Evolutionary conservation across 2,113 vertebrate species (phyloP).

Genomic region (Rhinogobius similis): DNA sequence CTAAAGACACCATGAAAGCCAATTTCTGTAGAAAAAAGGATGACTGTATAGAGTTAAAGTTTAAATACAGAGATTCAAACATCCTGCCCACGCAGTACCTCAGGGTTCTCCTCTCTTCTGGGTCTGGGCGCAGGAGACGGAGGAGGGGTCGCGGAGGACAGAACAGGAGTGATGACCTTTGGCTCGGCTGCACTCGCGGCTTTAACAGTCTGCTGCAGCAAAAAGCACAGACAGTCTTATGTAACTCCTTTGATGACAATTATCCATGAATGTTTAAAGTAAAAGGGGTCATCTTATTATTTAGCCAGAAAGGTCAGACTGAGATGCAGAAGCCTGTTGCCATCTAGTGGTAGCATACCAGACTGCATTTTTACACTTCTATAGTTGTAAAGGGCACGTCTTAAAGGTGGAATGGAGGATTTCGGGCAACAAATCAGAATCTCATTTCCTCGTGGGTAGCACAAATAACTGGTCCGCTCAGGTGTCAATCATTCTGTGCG

Average conservation of each 20-base stretch:
- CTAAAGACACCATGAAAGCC: constrained; percentile 98
- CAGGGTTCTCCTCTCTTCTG: constrained; percentile 94
- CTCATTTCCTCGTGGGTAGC: too few relatives aligned
- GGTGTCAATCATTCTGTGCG: too few relatives aligned
- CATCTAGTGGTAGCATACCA: neutral
- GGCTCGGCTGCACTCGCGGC: constrained; percentile 84
- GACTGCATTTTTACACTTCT: neutral
- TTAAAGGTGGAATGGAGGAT: too few relatives aligned
- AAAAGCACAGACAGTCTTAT: neutral
- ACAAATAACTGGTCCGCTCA: too few relatives aligned
- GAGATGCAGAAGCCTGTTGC: neutral
- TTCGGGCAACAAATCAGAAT: too few relatives aligned
- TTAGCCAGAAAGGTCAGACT: neutral
- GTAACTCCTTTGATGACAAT: neutral
- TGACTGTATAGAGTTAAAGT: neutral
- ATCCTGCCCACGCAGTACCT: constrained; percentile 75
- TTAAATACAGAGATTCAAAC: neutral
- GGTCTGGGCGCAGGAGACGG: constrained; percentile 86
- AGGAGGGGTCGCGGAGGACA: constrained; percentile 77
- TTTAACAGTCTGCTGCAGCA: constrained; percentile 81
- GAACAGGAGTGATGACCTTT: constrained; percentile 79
- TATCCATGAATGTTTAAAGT: neutral
- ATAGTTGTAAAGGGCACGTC: too few relatives aligned
- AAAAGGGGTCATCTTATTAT: neutral
- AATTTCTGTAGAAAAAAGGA: constrained; percentile 84